Conservation (phyloP, 2,797 vertebrate genomes). For the Cheirogaleus major region DNA sequence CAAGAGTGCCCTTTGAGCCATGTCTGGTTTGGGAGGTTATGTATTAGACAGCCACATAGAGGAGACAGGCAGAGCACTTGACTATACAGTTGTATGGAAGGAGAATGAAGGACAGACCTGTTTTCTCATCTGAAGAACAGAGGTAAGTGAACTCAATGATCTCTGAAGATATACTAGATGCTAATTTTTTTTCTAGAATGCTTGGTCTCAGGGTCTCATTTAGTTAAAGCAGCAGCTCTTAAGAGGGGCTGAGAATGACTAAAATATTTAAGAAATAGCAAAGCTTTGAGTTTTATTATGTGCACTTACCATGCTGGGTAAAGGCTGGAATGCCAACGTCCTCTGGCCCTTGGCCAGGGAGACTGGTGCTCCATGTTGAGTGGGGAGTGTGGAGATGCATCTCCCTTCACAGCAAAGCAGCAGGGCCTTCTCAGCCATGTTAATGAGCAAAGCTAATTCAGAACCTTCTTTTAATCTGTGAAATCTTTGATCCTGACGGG, state of each 20-base stretch:
- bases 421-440: neutral
- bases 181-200: neutral
- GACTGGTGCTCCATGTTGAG: neutral
- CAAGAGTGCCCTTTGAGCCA: no score
- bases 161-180: neutral
- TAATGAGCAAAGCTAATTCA: neutral
- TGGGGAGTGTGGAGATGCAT: neutral
- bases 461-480: neutral
- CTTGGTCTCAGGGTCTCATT: neutral
- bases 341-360: neutral
- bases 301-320: neutral
- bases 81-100: neutral
- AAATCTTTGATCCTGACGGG: neutral
- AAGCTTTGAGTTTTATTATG: neutral
- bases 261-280: neutral
- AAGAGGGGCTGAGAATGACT: neutral
- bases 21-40: neutral
- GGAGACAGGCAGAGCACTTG: neutral
- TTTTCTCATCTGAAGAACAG: neutral
- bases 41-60: neutral
- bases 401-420: neutral
- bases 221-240: neutral
- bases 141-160: neutral
- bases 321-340: neutral
- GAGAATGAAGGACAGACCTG: neutral